Base-by-base conservation (phyloP, 2,797 vertebrate genomes). In the Pachyuromys duprasi region DNA sequence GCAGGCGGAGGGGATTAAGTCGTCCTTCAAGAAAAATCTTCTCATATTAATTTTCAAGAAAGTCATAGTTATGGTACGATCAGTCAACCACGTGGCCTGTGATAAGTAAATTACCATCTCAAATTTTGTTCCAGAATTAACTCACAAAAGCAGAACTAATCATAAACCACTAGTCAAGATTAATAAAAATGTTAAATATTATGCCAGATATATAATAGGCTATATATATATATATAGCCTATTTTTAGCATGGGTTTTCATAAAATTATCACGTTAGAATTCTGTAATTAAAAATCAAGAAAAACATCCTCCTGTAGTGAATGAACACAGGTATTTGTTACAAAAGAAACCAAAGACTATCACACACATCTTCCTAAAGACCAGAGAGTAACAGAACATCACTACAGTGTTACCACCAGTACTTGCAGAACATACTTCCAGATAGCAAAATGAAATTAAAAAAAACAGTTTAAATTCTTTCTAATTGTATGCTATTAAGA, bases 111-210 rank as follows among this genome's bases (percentile, higher is more conserved):
- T 18, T 76, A 90, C 8, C 28, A 86, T 90, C 13, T 96, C 55
- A 89, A 94, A 75, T 91, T 96, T 86, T 57, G 83, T 28, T 57
- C 60, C 91, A 88, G 33, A 89, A 93, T 65, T 69, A 90, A 94
- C 89, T 36, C 26, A 94, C 49, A 95, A 90, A 78, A 24, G 20
- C 24, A 89, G 33, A 94, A 55, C 17, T 91, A 93, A 87, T 89
- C 84, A 95, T 36, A 93, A 94, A 92, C 22, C 31, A 82, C 0
- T n/a, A 9, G 45, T 42, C 69, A n/a, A 91, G 31, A 90, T 15
- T 90, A 26, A 87, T 31, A 89, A 96, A 93, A 78, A 93, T 87
- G 49, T 76, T 92, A 93, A 86, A 79, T 82, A 94, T 67, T 63
- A 95, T 70, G 93, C 24, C 12, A 93, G 17, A 45, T 74, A 53